A percentile compares a stretch with the other conserved stretches of the same genome.
These are phyloP conservation scores for Pemphredon lugubris DNA, from an alignment of 2,888 invertebrate genomes.

Conservation along the genomic window DNA sequence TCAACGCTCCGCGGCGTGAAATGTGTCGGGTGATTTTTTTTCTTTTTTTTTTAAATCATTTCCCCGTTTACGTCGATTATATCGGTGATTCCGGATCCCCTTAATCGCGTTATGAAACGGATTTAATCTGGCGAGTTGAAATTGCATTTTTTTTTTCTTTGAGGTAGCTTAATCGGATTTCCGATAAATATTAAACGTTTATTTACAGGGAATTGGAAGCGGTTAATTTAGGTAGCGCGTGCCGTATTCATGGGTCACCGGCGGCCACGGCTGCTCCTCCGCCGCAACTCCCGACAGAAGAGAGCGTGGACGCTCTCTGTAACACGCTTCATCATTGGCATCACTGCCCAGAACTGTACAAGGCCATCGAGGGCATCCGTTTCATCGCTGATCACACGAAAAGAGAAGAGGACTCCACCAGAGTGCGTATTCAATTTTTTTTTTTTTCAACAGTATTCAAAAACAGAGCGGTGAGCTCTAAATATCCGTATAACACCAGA, in stretches of 20 bases:
- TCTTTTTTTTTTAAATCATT: too few species aligned
- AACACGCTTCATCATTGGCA: slow-evolving; percentile 90
- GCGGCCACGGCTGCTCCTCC: slow-evolving; percentile 82
- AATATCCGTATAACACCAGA: too few species aligned
- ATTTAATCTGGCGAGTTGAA: too few species aligned
- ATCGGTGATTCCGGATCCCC: too few species aligned
- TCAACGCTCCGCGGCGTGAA: too few species aligned
- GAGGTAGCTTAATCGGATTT: too few species aligned
- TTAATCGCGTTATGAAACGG: too few species aligned
- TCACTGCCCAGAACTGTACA: slow-evolving; percentile 94
- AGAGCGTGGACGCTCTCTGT: slow-evolving; percentile 84
- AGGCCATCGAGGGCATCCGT: slow-evolving; percentile 95
- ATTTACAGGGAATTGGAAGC: slow-evolving; percentile 82
- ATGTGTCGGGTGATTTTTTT: too few species aligned
- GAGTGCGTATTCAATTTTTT: slow-evolving; percentile 83
- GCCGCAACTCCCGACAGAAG: slow-evolving; percentile 79
- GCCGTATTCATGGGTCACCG: slow-evolving; percentile 84
- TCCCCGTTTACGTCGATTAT: too few species aligned
- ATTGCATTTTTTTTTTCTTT: too few species aligned
- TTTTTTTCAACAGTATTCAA: not conserved
- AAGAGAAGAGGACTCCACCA: slow-evolving; percentile 94
- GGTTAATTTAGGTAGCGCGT: slow-evolving; percentile 82
- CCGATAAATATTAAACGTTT: not conserved
- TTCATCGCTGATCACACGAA: slow-evolving; percentile 96
- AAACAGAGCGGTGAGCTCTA: too few species aligned